Conservation (phyloP, 2,888 invertebrate species). For the Biston stratarius region DNA sequence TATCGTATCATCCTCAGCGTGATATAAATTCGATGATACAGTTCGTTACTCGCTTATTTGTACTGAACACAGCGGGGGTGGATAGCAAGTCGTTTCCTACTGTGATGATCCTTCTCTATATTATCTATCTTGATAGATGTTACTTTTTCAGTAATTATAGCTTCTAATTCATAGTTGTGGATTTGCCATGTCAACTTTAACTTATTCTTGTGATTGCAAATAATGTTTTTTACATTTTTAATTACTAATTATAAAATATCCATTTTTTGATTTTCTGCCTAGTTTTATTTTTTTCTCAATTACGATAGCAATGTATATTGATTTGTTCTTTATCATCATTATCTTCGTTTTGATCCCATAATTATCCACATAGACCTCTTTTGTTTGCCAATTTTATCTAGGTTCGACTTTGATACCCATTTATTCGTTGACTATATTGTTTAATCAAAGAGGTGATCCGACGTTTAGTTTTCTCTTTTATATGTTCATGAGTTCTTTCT, state of each 20-base stretch:
- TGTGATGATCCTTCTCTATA: slow-evolving; percentile 11
- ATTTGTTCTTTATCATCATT: too few species aligned
- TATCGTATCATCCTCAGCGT: slow-evolving; percentile 20
- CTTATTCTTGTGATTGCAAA: background rate
- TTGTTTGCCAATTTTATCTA: too few species aligned
- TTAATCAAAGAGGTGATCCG: too few species aligned
- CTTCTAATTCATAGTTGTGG: background rate
- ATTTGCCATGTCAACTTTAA: background rate
- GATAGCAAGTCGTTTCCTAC: slow-evolving; percentile 16
- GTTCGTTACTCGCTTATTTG: slow-evolving; percentile 28
- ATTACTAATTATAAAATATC: too few species aligned
- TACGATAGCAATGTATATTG: too few species aligned
- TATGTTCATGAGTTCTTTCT: background rate
- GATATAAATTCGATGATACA: slow-evolving; percentile 25
- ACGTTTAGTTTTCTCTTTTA: too few species aligned
- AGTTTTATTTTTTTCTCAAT: too few species aligned
- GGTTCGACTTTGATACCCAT: too few species aligned
- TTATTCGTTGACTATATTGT: too few species aligned
- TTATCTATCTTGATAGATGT: slow-evolving; percentile 1
- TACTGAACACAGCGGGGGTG: slow-evolving; percentile 15
- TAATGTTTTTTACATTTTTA: background rate
- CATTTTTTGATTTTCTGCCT: too few species aligned
- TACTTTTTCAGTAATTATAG: background rate
- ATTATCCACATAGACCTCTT: too few species aligned
- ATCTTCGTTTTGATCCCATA: too few species aligned